Percentiles rank a stretch among this genome's conserved stretches.
phyloP scores from a whole-genome alignment of 2,888 invertebrate species.

The Eupithecia inturbata region DNA sequence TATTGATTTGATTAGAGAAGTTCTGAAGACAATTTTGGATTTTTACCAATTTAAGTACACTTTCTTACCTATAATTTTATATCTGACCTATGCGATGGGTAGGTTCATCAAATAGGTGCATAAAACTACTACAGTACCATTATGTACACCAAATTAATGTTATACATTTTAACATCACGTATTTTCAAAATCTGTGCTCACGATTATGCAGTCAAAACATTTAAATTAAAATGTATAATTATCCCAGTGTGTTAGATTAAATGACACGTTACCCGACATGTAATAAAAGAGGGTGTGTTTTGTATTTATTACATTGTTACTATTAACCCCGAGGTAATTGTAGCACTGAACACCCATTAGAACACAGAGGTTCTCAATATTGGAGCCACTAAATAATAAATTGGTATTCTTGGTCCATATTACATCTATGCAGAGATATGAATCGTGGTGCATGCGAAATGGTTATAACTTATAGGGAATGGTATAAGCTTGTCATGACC shows the following conservation, averaged over 20 bases:
- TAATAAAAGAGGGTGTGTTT: conserved; percentile 34
- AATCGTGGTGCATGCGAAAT: no score
- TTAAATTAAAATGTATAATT: conserved; percentile 30
- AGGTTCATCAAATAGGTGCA: no score
- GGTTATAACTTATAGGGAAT: no score
- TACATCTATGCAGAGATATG: no score
- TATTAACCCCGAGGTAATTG: conserved; percentile 38
- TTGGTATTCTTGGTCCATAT: no score
- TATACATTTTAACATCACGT: no score
- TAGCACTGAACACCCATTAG: conserved; percentile 37
- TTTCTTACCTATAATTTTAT: no score
- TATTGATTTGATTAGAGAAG: not conserved
- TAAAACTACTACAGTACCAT: no score
- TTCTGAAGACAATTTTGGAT: not conserved
- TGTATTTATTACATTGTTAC: conserved; percentile 36
- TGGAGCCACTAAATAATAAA: not conserved
- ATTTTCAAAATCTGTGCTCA: not conserved
- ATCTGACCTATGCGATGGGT: no score
- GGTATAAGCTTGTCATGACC: not conserved
- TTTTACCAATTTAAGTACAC: not conserved
- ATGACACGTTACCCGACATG: conserved; percentile 36
- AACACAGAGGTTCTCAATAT: conserved; percentile 36
- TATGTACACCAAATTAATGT: no score
- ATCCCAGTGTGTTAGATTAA: conserved; percentile 31
- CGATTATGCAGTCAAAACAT: conserved; percentile 14